Conservation (phyloP, 2,888 invertebrate species). For the Rhagium mordax region DNA sequence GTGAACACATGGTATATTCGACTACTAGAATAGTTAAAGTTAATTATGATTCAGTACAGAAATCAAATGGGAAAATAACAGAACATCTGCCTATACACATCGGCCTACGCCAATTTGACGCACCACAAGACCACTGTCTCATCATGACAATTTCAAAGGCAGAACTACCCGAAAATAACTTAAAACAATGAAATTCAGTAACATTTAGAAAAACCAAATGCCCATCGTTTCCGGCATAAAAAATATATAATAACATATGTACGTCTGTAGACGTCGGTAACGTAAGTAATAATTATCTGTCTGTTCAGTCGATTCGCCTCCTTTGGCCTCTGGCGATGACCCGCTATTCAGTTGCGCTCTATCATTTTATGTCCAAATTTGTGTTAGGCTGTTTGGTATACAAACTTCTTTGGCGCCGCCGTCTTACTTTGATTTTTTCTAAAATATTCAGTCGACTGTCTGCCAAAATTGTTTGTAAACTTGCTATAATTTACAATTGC, state of each 20-base stretch:
- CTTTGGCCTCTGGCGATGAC: conserved; percentile 53
- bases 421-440: conserved; percentile 20
- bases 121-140: not conserved
- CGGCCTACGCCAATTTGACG: conserved; percentile 14
- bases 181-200: conserved; percentile 61
- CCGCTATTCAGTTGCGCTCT: conserved; percentile 61
- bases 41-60: not conserved
- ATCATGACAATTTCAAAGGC: conserved; percentile 11
- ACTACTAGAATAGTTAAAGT: not conserved
- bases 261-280: conserved; percentile 62
- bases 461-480: not conserved
- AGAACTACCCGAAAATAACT: conserved; percentile 23
- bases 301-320: conserved; percentile 63
- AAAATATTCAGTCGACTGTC: conserved; percentile 21
- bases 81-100: conserved; percentile 23
- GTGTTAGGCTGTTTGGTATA: conserved; percentile 46
- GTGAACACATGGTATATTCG: not conserved
- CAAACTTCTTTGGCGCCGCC: conserved; percentile 51
- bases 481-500: not conserved
- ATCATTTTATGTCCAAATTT: conserved; percentile 67
- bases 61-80: not conserved
- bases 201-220: conserved; percentile 59
- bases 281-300: conserved; percentile 67
- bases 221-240: conserved; percentile 69
- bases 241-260: conserved; percentile 70